phyloP scores from a whole-genome alignment of 2,888 invertebrate species.

The Drosophila bunnanda region DNA sequence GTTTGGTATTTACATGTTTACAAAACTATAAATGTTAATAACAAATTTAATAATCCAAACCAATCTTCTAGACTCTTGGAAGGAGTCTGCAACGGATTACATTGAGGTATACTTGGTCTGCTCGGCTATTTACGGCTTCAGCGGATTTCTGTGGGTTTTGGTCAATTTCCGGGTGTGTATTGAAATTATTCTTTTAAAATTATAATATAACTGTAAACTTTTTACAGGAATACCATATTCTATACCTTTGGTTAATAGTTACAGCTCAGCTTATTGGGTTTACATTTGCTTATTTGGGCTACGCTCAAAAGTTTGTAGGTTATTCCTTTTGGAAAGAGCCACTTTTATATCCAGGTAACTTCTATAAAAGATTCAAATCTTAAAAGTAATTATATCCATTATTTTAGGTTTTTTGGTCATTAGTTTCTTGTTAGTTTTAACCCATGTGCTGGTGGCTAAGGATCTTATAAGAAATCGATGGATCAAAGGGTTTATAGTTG shows the following conservation, averaged over 20 bases:
- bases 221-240: not conserved
- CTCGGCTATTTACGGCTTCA: not conserved
- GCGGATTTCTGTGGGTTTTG: not conserved
- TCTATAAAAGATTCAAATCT: too few species aligned
- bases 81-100: fast-evolving
- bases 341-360: not conserved
- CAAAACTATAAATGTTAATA: not conserved
- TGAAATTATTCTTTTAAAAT: not conserved
- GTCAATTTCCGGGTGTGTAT: not conserved
- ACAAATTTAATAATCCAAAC: not conserved
- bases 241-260: not conserved
- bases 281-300: not conserved
- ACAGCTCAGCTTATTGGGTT: not conserved
- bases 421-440: not conserved
- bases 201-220: too few species aligned
- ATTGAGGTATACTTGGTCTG: fast-evolving
- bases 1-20: not conserved
- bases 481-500: not conserved
- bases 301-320: not conserved
- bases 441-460: not conserved
- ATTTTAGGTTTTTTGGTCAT: not conserved
- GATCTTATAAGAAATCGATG: not conserved
- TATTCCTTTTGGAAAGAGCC: not conserved
- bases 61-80: not conserved
- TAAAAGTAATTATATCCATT: not conserved